Conservation (phyloP, 2,797 vertebrate species). For the Acanthurus lineatus region DNA sequence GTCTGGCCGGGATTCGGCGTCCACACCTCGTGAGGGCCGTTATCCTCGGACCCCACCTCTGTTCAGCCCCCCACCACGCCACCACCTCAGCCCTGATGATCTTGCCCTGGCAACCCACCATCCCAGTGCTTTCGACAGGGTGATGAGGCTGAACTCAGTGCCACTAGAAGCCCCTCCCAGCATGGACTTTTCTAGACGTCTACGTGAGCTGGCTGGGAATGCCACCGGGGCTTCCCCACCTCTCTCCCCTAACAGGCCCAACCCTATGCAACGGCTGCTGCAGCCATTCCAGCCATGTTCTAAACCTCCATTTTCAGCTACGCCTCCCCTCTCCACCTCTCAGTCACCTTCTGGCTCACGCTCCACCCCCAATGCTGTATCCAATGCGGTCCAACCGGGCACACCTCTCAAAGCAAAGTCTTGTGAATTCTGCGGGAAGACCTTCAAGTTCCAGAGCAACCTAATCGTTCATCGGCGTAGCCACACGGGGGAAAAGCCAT, state of each 20-base stretch:
- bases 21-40: constrained; percentile 91
- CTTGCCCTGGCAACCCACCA: constrained; percentile 97
- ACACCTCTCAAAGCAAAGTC: constrained; percentile 96
- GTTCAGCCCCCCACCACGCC: constrained; percentile 97
- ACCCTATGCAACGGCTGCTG: constrained; percentile 98
- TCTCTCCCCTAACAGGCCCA: constrained; percentile 96
- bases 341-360: constrained; percentile 93
- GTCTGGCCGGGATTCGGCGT: constrained; percentile 91
- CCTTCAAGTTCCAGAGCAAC: constrained; percentile 99
- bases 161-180: constrained; percentile 94
- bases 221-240: constrained; percentile 93
- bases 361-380: constrained; percentile 83
- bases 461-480: constrained; percentile 97
- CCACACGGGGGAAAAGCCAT: constrained; percentile 98
- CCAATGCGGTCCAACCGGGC: constrained; percentile 79
- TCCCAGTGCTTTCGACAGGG: constrained; percentile 98
- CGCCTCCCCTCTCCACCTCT: constrained; percentile 94
- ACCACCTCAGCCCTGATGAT: constrained; percentile 98
- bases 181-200: constrained; percentile 98
- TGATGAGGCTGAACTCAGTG: constrained; percentile 98
- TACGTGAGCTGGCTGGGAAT: constrained; percentile 96
- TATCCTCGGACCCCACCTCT: constrained; percentile 96
- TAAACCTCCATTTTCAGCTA: constrained; percentile 95
- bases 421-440: constrained; percentile 98
- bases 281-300: constrained; percentile 97